Percentiles rank a stretch among this genome's conserved stretches.
These are phyloP conservation scores for Crotalus adamanteus DNA, from an alignment of 2,797 vertebrate genomes.

Conservation along the genomic window DNA sequence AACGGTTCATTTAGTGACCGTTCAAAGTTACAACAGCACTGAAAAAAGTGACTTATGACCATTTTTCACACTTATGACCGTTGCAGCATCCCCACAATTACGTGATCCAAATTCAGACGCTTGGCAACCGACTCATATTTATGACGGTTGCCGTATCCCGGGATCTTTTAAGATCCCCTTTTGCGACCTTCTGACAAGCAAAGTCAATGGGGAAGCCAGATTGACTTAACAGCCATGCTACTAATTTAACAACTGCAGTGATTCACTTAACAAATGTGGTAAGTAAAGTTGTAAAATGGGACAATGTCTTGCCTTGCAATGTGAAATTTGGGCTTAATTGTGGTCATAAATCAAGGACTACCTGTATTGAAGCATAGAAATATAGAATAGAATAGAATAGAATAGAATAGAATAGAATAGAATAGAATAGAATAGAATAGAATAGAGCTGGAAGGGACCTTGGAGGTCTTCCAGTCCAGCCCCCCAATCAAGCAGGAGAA, in stretches of 20 bases:
- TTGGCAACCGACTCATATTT: not conserved
- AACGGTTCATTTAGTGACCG: not conserved
- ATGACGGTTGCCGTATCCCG: rapidly evolving
- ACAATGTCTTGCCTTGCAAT: not conserved
- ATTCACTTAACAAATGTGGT: not conserved
- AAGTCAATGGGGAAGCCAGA: not conserved
- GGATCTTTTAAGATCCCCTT: not conserved
- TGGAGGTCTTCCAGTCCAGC: too few species aligned
- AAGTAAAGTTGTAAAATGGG: not conserved
- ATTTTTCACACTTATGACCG: rapidly evolving
- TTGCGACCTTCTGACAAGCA: not conserved
- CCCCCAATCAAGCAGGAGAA: too few species aligned
- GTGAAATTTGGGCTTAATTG: not conserved
- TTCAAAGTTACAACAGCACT: not conserved
- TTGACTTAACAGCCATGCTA: too few species aligned
- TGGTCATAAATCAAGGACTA: not conserved
- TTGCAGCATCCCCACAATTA: too few species aligned
- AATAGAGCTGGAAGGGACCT: too few species aligned
- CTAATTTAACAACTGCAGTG: too few species aligned
- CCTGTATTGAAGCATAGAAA: not conserved
- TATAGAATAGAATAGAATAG: too few species aligned
- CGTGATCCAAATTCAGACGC: too few species aligned
- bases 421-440: too few species aligned
- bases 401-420: too few species aligned
- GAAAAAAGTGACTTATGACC: not conserved